Percentiles rank a stretch among this genome's conserved stretches.
Evolutionary conservation across 2,113 vertebrate species (phyloP).

Genomic region (Cardinalis cardinalis): DNA sequence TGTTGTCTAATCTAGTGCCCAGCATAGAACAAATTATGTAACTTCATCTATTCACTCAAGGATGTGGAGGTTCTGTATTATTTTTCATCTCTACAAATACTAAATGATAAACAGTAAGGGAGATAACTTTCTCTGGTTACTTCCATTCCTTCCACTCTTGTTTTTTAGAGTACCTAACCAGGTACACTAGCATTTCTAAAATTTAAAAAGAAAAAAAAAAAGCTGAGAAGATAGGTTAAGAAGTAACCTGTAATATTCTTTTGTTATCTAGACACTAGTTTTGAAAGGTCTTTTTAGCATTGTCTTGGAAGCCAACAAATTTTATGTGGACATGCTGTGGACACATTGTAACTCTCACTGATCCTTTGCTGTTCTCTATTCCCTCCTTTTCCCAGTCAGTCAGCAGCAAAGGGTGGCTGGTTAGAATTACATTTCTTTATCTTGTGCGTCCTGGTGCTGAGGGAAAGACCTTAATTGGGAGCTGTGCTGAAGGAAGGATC

Average conservation of each 20-base stretch:
- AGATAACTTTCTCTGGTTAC: background rate
- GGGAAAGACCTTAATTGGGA: background rate
- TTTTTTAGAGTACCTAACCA: background rate
- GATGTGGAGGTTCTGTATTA: background rate
- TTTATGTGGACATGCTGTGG: fast-evolving
- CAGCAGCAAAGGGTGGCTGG: background rate
- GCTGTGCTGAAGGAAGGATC: background rate
- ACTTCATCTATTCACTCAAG: background rate
- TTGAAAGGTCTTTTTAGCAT: background rate
- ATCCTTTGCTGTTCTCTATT: background rate
- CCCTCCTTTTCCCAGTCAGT: background rate
- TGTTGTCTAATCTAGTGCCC: background rate
- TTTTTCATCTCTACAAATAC: background rate
- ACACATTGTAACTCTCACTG: background rate
- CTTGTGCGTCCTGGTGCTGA: background rate
- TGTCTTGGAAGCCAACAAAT: background rate
- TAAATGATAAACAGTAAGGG: background rate
- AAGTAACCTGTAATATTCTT: background rate
- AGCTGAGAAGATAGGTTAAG: background rate
- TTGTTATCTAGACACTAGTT: background rate
- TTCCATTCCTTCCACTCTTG: background rate
- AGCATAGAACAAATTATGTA: background rate
- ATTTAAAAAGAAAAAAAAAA: background rate
- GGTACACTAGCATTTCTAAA: background rate
- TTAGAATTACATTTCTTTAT: background rate